Evolutionary conservation across 2,888 invertebrate genomes (phyloP), one percentile per base, ranked within the genome.

Genomic region (Cheilosia scutellata): DNA sequence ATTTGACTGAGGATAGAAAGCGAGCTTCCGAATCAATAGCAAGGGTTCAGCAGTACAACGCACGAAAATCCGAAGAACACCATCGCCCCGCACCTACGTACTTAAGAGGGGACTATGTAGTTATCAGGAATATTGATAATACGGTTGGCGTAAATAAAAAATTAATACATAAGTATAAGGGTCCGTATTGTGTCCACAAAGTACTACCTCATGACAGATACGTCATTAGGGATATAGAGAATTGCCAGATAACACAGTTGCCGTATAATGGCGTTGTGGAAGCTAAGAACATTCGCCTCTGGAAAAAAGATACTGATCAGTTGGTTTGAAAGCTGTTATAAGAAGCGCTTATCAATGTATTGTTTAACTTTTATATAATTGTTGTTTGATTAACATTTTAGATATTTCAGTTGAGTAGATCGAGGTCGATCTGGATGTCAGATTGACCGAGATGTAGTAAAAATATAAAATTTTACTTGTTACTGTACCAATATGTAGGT

Each of bases 131-230:
- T 29, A 1, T 31, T 11, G 49, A 49, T 25, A 49, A 20, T 2
- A 25, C 20, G 13, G 5, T 29, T 0, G 47, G 58, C n/a, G 31
- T 55, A n/a, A 40, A 42, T 29, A 68, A 68, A 42, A 55, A 68
- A 29, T 16, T 68, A 13, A 53, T 53, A 4, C 57, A 47, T 11
- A 57, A 42, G 29, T 70, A n/a, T 44, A 29, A 5, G 33, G 29
- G 58, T 9, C 58, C 72, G 13, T 72, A 60, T 40, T 40, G 20
- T 4, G 27, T 72, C 5, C 6, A 44, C 16, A 47, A 47, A 13
- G 7, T 20, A 4, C n/a, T 60, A 9, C 49, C 49, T 4, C 13
- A 72, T 37, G 72, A 72, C 31, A 13, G 57, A 9, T 70, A 44
- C 11, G 5, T 40, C 3, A 40, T 70, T 9, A 16, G 31, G 5